phyloP scores from a whole-genome alignment of 2,888 invertebrate genomes.

The Macaria liturata region DNA sequence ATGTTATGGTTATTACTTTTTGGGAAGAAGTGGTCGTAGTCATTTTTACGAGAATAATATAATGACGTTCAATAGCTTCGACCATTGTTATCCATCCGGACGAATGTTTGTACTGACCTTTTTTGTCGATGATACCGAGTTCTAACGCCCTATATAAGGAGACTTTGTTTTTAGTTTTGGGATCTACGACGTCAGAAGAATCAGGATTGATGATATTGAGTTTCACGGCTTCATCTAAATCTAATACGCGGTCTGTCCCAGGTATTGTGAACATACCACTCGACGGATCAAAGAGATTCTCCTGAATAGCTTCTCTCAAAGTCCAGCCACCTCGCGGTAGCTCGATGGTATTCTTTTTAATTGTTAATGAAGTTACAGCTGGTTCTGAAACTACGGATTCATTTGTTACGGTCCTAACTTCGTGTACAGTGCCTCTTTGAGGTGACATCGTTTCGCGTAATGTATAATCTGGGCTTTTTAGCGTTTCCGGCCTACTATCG shows the following conservation, averaged over 20 bases:
- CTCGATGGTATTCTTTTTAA: slow-evolving; percentile 88
- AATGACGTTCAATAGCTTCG: slow-evolving; percentile 87
- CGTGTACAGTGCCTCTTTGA: slow-evolving; percentile 52
- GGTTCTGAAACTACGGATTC: slow-evolving; percentile 72
- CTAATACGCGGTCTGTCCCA: slow-evolving; percentile 91
- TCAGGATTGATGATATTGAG: slow-evolving; percentile 92
- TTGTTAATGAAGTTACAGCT: slow-evolving; percentile 74
- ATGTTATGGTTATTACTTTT: slow-evolving; percentile 88
- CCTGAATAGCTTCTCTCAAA: slow-evolving; percentile 91
- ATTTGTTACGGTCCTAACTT: slow-evolving; percentile 69
- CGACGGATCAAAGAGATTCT: slow-evolving; percentile 91
- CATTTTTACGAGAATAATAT: slow-evolving; percentile 84
- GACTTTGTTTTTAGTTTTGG: slow-evolving; percentile 87
- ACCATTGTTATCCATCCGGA: slow-evolving; percentile 86
- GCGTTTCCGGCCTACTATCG: slow-evolving; percentile 81
- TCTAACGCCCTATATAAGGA: slow-evolving; percentile 89
- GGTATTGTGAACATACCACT: slow-evolving; percentile 94
- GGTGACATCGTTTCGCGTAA: slow-evolving; percentile 49
- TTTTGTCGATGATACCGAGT: slow-evolving; percentile 89
- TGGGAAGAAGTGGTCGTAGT: slow-evolving; percentile 78
- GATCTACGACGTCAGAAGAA: slow-evolving; percentile 92
- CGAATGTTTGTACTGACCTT: slow-evolving; percentile 87
- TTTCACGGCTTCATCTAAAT: slow-evolving; percentile 94
- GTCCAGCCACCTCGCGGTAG: slow-evolving; percentile 93
- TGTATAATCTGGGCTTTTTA: slow-evolving; percentile 82